A percentile compares a stretch with the other conserved stretches of the same genome.
Conservation (phyloP, 2,797 vertebrate genomes). For the Pyrocephalus nanus region DNA sequence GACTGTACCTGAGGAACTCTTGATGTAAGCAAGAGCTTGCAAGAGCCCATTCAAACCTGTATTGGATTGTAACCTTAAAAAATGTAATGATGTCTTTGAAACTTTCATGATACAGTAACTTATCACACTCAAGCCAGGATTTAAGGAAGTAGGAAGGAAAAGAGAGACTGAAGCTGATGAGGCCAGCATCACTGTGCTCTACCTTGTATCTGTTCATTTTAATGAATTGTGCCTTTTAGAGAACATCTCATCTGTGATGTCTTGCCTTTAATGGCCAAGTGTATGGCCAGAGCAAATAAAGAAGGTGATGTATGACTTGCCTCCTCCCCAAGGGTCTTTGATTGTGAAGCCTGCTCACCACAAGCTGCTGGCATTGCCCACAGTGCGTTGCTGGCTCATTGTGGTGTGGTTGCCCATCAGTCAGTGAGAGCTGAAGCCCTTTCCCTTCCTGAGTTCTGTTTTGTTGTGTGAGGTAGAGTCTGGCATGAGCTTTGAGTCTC, state of each 20-base stretch:
- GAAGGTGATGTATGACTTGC: neutral
- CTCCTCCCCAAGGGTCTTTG: neutral
- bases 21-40: neutral
- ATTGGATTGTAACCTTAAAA: neutral
- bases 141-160: neutral
- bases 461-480: neutral
- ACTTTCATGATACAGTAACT: neutral
- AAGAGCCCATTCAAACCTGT: neutral
- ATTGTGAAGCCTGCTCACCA: accelerated
- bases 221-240: neutral
- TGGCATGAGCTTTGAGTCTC: neutral
- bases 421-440: neutral
- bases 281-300: neutral
- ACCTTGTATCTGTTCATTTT: neutral
- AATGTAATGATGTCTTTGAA: neutral
- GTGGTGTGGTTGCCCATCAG: neutral
- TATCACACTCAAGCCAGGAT: neutral
- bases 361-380: accelerated
- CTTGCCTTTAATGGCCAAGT: neutral
- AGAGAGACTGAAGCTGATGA: neutral
- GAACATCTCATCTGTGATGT: neutral
- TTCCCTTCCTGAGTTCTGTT: neutral
- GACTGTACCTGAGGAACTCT: neutral
- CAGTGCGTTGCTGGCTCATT: accelerated
- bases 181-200: neutral